A percentile compares a stretch with the other conserved stretches of the same genome.
Conservation (phyloP, 2,113 vertebrate genomes). For the Sapayoa aenigma region DNA sequence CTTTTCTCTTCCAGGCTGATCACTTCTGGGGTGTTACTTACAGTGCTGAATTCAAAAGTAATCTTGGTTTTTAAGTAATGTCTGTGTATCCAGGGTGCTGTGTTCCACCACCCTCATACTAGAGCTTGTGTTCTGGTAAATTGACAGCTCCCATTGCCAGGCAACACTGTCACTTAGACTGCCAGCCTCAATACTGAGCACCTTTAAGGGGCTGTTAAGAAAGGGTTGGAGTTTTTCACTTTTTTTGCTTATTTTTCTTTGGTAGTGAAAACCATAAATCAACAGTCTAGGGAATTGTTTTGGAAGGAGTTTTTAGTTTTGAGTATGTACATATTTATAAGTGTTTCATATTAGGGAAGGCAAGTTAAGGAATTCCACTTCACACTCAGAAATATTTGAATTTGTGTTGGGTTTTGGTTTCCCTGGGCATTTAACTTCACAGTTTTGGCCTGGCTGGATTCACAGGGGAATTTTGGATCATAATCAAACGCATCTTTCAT, state of each 20-base stretch:
- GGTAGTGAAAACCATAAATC: background rate
- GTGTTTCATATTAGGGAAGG: background rate
- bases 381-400: background rate
- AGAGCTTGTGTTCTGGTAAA: background rate
- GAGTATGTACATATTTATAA: background rate
- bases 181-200: background rate
- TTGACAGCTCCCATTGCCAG: background rate
- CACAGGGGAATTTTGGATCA: background rate
- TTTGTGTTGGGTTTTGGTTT: background rate
- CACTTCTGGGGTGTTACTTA: background rate
- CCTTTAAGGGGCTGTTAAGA: fast-evolving
- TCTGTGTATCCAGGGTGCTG: background rate
- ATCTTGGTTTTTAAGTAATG: background rate
- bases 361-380: background rate
- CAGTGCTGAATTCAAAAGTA: background rate
- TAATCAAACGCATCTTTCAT: background rate
- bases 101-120: background rate
- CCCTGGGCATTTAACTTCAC: background rate
- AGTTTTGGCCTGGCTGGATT: background rate
- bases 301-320: background rate
- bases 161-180: background rate
- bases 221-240: background rate
- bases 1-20: background rate
- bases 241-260: background rate
- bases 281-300: background rate